Percentiles rank a stretch among this genome's conserved stretches.
Evolutionary conservation across 2,797 vertebrate species (phyloP).

Genomic region (Zalophus californianus): DNA sequence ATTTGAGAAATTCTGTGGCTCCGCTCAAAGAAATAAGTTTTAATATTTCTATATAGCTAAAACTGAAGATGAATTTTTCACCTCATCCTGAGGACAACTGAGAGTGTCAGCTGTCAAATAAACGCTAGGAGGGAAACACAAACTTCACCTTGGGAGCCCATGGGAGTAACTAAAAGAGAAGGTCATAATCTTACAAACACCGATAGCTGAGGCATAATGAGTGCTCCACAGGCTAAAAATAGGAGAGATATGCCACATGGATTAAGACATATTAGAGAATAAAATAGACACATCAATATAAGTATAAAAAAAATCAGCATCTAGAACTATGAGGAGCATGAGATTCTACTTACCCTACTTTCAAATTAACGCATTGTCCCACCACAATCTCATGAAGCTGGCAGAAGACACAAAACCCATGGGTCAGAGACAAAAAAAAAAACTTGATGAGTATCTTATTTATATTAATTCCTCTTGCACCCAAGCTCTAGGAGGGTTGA

Average conservation of each 20-base stretch:
- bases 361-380: background rate
- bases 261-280: background rate
- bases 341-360: background rate
- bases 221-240: background rate
- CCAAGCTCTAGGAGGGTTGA: background rate
- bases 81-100: background rate
- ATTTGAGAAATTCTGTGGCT: slow-evolving; percentile 1
- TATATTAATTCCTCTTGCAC: background rate
- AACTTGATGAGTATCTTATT: background rate
- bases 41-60: slow-evolving; percentile 1
- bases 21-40: slow-evolving; percentile 6
- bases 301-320: background rate
- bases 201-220: background rate
- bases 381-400: background rate
- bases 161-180: background rate
- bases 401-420: background rate
- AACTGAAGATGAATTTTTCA: background rate
- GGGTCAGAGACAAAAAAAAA: background rate
- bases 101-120: background rate
- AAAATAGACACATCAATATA: background rate
- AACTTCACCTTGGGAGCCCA: background rate
- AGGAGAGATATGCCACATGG: background rate
- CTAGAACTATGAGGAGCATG: background rate
- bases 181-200: background rate
- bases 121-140: background rate